A percentile compares a stretch with the other conserved stretches of the same genome.
phyloP scores from a whole-genome alignment of 2,888 invertebrate species.

The Drosophila anomalipes region DNA sequence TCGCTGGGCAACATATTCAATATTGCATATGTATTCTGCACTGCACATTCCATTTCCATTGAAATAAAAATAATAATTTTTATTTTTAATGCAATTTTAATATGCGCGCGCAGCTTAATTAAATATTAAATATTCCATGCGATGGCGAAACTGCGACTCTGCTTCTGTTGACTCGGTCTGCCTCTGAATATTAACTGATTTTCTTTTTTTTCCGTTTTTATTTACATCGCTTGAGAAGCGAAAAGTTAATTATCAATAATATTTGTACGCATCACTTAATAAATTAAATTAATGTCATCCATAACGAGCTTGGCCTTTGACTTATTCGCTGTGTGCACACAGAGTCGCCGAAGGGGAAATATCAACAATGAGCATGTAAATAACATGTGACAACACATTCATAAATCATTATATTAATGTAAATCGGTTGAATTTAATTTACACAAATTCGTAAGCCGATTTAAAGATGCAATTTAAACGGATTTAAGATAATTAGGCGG shows the following conservation, averaged over 20 bases:
- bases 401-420: background rate
- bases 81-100: constrained; percentile 77
- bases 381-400: background rate
- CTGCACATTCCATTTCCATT: constrained; percentile 6
- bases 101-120: constrained; percentile 78
- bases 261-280: constrained; percentile 52
- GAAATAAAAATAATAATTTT: constrained; percentile 40
- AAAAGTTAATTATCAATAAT: constrained; percentile 64
- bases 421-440: background rate
- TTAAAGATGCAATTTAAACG: background rate
- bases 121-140: constrained; percentile 66
- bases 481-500: background rate
- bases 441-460: background rate
- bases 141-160: constrained; percentile 23
- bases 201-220: constrained; percentile 9
- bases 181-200: background rate
- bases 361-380: constrained; percentile 3
- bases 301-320: constrained; percentile 26
- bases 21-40: constrained; percentile 37
- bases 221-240: constrained; percentile 10
- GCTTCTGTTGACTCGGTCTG: background rate
- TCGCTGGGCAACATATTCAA: constrained; percentile 49
- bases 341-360: background rate
- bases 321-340: background rate
- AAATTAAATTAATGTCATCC: constrained; percentile 49